Conservation (phyloP, 1,140 invertebrate genomes). For the Zaprionus ghesquierei region DNA sequence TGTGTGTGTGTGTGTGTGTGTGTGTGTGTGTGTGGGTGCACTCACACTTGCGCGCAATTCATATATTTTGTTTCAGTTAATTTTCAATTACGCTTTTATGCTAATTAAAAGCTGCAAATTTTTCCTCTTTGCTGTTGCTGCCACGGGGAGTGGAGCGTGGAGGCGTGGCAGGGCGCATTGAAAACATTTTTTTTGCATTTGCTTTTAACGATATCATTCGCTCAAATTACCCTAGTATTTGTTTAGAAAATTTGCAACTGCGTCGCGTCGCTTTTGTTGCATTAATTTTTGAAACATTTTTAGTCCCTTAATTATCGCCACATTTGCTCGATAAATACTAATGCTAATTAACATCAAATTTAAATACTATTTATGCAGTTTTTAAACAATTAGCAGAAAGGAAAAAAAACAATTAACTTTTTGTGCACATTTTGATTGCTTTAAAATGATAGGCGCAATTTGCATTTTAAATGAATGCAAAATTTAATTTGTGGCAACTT, state of each 20-base stretch:
- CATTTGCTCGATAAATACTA: background rate
- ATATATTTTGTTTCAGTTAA: constrained; percentile 73
- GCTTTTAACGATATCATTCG: background rate
- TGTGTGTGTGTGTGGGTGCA: background rate
- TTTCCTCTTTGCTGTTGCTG: constrained; percentile 52
- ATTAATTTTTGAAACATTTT: constrained; percentile 1
- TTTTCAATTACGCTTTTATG: constrained; percentile 79
- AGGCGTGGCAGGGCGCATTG: background rate
- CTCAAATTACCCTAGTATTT: constrained; percentile 4
- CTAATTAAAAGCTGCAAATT: constrained; percentile 74
- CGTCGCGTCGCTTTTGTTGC: background rate
- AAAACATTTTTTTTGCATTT: constrained; percentile 21
- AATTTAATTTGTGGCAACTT: too few species aligned
- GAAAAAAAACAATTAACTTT: background rate
- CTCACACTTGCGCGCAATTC: constrained; percentile 9
- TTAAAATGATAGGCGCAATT: background rate
- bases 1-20: background rate
- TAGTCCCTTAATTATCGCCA: background rate
- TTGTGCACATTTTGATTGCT: background rate
- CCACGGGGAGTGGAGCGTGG: background rate
- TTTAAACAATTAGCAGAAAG: background rate
- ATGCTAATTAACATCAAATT: background rate
- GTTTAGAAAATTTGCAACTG: constrained; percentile 4
- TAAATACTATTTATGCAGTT: background rate
- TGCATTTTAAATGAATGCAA: too few species aligned